These are phyloP conservation scores for Oreohelix idahoensis DNA, from an alignment of 1,140 invertebrate species.

Conservation along the genomic window DNA sequence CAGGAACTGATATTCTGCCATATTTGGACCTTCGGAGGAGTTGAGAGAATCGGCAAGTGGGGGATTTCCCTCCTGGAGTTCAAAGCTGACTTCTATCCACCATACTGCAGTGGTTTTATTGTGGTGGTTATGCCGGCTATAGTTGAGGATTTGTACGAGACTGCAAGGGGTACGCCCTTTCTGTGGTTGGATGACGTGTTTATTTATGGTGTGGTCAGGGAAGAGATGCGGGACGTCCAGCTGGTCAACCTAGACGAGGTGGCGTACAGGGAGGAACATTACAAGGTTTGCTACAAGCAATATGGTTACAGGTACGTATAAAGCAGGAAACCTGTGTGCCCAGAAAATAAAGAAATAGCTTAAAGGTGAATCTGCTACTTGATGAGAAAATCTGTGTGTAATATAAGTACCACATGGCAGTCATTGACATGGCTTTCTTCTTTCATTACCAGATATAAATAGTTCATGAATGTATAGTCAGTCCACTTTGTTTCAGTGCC, in stretches of 20 bases:
- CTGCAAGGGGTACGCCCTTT: slow-evolving; percentile 9
- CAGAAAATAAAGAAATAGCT: too few relatives aligned
- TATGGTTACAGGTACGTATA: slow-evolving; percentile 28
- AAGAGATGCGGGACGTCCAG: slow-evolving; percentile 15
- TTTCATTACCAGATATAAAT: too few relatives aligned
- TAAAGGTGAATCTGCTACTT: too few relatives aligned
- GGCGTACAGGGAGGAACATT: slow-evolving; percentile 12
- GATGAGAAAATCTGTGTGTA: too few relatives aligned
- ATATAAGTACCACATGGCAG: too few relatives aligned
- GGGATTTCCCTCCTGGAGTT: background rate
- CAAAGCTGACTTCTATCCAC: background rate
- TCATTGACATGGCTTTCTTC: too few relatives aligned
- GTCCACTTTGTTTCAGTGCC: too few relatives aligned
- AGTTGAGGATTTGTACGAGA: slow-evolving; percentile 21
- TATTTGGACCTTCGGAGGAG: background rate
- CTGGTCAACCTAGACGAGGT: slow-evolving; percentile 28
- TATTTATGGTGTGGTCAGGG: slow-evolving; percentile 32
- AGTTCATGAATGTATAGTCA: too few relatives aligned
- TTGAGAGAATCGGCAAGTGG: slow-evolving; percentile 35
- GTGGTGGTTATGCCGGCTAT: slow-evolving; percentile 22
- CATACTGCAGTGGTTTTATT: slow-evolving; percentile 32
- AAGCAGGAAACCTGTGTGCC: too few relatives aligned
- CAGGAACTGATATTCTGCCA: slow-evolving; percentile 20
- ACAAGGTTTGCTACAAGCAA: background rate
- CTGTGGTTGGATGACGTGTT: slow-evolving; percentile 38